Conservation (phyloP, 2,797 vertebrate genomes). For the Chloroceryle inda region DNA sequence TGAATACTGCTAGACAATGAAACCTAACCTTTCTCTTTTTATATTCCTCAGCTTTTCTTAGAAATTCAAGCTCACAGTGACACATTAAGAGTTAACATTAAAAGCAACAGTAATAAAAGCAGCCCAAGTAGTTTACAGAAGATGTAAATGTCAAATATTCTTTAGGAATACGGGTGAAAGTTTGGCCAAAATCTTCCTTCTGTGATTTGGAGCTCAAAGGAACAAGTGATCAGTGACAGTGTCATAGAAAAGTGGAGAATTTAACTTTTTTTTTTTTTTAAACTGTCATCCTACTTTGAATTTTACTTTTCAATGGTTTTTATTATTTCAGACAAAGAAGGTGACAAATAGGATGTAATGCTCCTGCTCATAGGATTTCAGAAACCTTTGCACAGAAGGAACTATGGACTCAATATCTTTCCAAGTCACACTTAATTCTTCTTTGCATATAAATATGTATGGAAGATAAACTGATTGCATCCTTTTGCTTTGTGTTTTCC, state of each 20-base stretch:
- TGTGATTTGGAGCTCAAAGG: rapidly evolving
- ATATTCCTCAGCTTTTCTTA: not conserved
- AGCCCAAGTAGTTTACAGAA: not conserved
- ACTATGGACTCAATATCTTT: not conserved
- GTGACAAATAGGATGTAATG: not conserved
- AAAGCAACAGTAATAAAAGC: not conserved
- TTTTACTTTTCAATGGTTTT: not conserved
- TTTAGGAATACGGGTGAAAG: not conserved
- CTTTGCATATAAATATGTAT: not conserved
- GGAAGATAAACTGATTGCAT: not conserved
- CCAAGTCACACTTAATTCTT: not conserved
- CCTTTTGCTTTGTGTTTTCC: not conserved
- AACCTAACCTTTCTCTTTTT: not conserved
- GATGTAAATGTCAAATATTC: not conserved
- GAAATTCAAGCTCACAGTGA: not conserved
- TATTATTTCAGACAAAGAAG: not conserved
- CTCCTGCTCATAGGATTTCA: not conserved
- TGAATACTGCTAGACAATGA: not conserved
- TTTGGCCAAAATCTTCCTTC: not conserved
- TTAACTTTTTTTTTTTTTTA: not conserved
- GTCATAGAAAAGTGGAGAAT: not conserved
- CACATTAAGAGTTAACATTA: not conserved
- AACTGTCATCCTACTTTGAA: not conserved
- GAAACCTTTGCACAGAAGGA: not conserved
- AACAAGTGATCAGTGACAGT: not conserved